Base-by-base conservation (phyloP, 2,888 invertebrate species). In the Hoplodrina blanda region DNA sequence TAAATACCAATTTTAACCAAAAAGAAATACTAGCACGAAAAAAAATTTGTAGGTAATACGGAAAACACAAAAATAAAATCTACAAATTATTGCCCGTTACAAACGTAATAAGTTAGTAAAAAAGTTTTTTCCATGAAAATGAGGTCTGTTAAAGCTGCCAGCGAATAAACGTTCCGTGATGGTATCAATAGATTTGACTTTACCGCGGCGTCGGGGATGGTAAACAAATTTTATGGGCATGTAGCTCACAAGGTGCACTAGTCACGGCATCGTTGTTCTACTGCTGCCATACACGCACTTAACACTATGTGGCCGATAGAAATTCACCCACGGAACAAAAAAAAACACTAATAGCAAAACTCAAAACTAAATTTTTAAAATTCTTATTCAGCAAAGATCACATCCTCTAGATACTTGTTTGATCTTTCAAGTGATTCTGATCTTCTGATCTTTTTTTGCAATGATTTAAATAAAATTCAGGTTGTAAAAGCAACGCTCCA, bases 241-340 rank as follows among this genome's bases (percentile, higher is more conserved):
- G 89, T 92, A 89, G 87, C 88, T 83, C 87, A 88, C 86, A 89
- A 91, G 87, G 89, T 89, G 86, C 85, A 87, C 89, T 86, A 91
- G 93, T 94, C 94, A 94, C 94, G 95, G 90, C 86, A 92, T 85
- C 87, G 87, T 87, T 83, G 85, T 83, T 85, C 88, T 92, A 94
- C 89, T 90, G 87, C 84, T 84, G 84, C 83, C 81, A 79, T 85
- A 89, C 94, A 95, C 94, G 94, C 94, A 88, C 91, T 90, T 91
- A 88, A 91, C 93, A 90, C 91, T 89, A 84, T 79, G 76, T 83
- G 82, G 83, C 87, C 82, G 80, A 85, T 66, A 66, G 19, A 41
- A 53, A 72, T 59, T 50, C 41, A 52, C 37, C 41, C 30, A 46
- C n/a, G 17, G 30, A 20, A 55, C 6, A 59, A 59, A 25, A 41